Conservation (phyloP, 2,797 vertebrate genomes). For the Denticeps clupeoides region DNA sequence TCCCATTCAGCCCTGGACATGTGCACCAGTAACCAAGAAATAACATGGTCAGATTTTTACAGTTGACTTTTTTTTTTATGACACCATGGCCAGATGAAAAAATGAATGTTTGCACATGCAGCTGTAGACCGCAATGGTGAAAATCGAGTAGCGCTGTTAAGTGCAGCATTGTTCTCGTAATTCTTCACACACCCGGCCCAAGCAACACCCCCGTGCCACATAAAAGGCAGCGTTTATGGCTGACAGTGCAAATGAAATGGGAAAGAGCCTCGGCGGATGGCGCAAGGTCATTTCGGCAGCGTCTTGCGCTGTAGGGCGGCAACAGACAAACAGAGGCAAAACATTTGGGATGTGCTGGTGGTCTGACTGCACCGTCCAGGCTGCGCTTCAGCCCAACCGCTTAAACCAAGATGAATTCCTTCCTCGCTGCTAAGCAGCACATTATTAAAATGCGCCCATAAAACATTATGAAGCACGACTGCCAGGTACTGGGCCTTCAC, state of each 20-base stretch:
- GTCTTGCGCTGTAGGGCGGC: background rate
- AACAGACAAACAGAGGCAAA: background rate
- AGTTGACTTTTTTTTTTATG: no score
- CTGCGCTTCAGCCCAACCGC: background rate
- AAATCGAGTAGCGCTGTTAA: background rate
- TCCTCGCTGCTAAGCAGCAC: background rate
- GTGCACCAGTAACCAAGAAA: no score
- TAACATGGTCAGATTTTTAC: no score
- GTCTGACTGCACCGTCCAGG: background rate
- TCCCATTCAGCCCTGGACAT: no score
- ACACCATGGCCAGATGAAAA: background rate
- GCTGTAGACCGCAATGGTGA: conserved; percentile 2
- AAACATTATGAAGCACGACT: conserved; percentile 6
- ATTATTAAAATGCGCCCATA: conserved; percentile 13
- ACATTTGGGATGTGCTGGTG: conserved; percentile 5
- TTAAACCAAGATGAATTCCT: conserved; percentile 11
- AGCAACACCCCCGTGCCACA: conserved; percentile 1
- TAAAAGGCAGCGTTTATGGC: background rate
- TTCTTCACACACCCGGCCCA: conserved; percentile 4
- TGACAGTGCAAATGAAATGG: background rate
- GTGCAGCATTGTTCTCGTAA: background rate
- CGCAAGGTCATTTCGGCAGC: background rate
- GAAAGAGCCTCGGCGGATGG: no score
- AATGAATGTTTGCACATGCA: conserved; percentile 8
- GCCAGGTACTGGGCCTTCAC: conserved; percentile 9